A percentile compares a stretch with the other conserved stretches of the same genome.
Conservation (phyloP, 2,888 invertebrate genomes). For the Agrypnus murinus region DNA sequence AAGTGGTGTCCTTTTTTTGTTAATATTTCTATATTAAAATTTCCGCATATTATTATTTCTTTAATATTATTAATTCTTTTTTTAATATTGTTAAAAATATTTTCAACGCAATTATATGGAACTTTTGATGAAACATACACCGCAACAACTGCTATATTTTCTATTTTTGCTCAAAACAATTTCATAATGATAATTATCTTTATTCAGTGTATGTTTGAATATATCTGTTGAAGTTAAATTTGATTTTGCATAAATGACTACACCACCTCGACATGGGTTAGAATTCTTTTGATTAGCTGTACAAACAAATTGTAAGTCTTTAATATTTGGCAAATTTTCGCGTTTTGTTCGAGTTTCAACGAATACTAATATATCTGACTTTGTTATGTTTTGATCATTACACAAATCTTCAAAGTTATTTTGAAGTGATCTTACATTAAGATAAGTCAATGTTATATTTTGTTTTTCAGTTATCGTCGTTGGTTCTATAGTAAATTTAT, state of each 20-base stretch:
- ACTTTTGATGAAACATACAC: slow-evolving; percentile 1
- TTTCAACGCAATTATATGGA: background rate
- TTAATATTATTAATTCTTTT: background rate
- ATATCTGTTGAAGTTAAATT: background rate
- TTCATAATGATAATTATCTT: background rate
- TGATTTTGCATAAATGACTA: background rate
- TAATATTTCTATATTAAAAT: too few species aligned
- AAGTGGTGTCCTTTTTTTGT: too few species aligned
- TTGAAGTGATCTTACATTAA: background rate
- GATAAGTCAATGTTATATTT: background rate
- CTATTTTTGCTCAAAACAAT: background rate
- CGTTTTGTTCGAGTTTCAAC: background rate
- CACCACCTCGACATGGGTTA: too few species aligned
- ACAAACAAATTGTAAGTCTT: background rate
- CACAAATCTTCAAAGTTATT: background rate
- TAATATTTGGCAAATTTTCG: background rate
- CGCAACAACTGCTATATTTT: background rate
- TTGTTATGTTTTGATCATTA: too few species aligned
- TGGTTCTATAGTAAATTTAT: slow-evolving; percentile 1
- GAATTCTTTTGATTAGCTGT: background rate
- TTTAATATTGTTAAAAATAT: background rate
- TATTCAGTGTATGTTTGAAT: background rate
- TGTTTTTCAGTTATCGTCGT: background rate
- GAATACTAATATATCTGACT: too few species aligned
- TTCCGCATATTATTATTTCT: background rate